A percentile compares a stretch with the other conserved stretches of the same genome.
phyloP scores from a whole-genome alignment of 2,888 invertebrate genomes.

The Stenichneumon culpator region DNA sequence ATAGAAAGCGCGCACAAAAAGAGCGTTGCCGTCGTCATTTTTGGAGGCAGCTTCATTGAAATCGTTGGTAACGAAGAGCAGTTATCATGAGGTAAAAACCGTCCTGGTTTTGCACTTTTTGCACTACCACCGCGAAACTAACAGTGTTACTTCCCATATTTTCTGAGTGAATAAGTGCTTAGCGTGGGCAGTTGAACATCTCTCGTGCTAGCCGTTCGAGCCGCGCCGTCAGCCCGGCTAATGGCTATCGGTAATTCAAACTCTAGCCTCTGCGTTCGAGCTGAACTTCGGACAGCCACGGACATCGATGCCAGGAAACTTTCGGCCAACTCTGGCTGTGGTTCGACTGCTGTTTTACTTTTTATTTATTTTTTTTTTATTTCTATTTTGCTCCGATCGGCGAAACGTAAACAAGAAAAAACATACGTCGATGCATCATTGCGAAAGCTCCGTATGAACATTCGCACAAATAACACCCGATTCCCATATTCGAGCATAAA shows the following conservation, averaged over 20 bases:
- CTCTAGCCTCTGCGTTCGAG: constrained; percentile 23
- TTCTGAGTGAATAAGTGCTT: background rate
- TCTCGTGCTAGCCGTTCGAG: constrained; percentile 15
- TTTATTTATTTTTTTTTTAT: constrained; percentile 20
- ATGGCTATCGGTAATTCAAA: constrained; percentile 67
- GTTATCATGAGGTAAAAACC: constrained; percentile 15
- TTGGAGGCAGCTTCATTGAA: constrained; percentile 12
- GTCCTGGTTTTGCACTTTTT: constrained; percentile 1
- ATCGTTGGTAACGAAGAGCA: background rate
- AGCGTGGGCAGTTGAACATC: background rate
- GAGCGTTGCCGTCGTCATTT: background rate
- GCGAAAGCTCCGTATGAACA: constrained; percentile 31
- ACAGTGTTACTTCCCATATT: background rate
- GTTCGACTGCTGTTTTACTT: background rate
- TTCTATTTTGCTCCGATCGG: constrained; percentile 19
- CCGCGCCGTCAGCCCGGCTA: constrained; percentile 36
- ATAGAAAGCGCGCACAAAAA: background rate
- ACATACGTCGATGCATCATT: constrained; percentile 38
- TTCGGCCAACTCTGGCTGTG: background rate
- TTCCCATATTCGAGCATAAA: background rate
- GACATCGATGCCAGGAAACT: constrained; percentile 20
- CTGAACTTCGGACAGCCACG: constrained; percentile 9
- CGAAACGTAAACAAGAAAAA: constrained; percentile 17
- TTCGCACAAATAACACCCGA: constrained; percentile 11
- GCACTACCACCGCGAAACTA: constrained; percentile 7